Percentiles rank a stretch among this genome's conserved stretches.
phyloP scores from a whole-genome alignment of 1,140 invertebrate species.

The Zaprionus vittiger region DNA sequence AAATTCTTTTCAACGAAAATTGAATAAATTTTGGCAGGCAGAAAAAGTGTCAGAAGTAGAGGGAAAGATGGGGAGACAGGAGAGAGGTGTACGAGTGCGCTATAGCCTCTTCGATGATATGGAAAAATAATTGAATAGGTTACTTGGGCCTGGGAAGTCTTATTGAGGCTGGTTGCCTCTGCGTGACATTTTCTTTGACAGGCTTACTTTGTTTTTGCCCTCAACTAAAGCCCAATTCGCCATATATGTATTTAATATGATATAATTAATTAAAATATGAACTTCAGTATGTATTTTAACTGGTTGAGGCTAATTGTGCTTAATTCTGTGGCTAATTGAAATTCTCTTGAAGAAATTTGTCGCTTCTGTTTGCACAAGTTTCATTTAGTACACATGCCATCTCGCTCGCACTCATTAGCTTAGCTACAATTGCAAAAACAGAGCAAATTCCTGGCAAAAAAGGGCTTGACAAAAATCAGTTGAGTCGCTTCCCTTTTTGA shows the following conservation, averaged over 20 bases:
- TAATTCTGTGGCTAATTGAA: background rate
- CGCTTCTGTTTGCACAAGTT: too few relatives aligned
- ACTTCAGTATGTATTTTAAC: background rate
- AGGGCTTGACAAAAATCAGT: background rate
- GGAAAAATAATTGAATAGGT: background rate
- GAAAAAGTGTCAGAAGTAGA: background rate
- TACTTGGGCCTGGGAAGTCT: background rate
- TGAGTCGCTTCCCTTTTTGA: background rate
- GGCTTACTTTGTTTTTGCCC: background rate
- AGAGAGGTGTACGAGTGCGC: background rate
- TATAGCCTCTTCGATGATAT: background rate
- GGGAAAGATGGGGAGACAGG: background rate
- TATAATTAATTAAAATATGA: too few relatives aligned
- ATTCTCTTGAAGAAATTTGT: background rate
- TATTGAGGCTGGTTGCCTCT: background rate
- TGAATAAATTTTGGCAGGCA: background rate
- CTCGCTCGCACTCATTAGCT: background rate
- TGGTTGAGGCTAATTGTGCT: background rate
- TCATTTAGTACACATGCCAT: too few relatives aligned
- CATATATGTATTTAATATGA: too few relatives aligned
- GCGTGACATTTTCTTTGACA: background rate
- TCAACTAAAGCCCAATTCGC: too few relatives aligned
- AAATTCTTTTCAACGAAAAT: slow-evolving; percentile 4
- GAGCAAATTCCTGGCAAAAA: background rate
- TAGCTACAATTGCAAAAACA: background rate